These are phyloP conservation scores for Campylomormyrus tamandua DNA, from an alignment of 2,113 vertebrate genomes.

Conservation along the genomic window DNA sequence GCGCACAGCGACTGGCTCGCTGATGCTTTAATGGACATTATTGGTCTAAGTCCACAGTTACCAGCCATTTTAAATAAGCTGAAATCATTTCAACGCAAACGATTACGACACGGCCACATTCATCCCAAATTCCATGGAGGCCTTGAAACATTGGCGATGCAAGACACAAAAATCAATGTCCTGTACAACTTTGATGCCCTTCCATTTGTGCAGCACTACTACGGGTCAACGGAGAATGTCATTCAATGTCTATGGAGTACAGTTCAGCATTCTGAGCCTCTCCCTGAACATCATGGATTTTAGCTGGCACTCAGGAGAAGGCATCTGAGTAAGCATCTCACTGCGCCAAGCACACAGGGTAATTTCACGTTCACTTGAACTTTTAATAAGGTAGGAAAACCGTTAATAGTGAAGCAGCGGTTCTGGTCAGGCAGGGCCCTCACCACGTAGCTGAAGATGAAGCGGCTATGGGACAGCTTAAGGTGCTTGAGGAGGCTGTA, in stretches of 20 bases:
- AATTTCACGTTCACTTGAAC: neutral
- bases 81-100: neutral
- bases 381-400: neutral
- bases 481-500: slow-evolving; percentile 98
- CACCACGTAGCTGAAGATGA: slow-evolving; percentile 98
- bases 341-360: neutral
- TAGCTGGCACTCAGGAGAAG: neutral
- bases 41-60: neutral
- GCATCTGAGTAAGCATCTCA: neutral
- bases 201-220: neutral
- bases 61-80: neutral
- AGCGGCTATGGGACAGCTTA: slow-evolving; percentile 93
- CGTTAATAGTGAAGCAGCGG: neutral
- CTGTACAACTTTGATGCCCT: neutral
- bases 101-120: neutral
- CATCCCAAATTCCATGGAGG: neutral
- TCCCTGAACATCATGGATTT: neutral
- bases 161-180: neutral
- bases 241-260: neutral
- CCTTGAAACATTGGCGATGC: neutral
- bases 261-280: neutral
- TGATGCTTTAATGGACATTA: neutral
- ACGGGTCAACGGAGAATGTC: neutral
- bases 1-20: neutral
- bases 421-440: slow-evolving; percentile 35